Percentiles rank a stretch among this genome's conserved stretches.
These are phyloP conservation scores for Ctenochaetus hawaiiensis DNA, from an alignment of 2,797 vertebrate species.

Conservation along the genomic window DNA sequence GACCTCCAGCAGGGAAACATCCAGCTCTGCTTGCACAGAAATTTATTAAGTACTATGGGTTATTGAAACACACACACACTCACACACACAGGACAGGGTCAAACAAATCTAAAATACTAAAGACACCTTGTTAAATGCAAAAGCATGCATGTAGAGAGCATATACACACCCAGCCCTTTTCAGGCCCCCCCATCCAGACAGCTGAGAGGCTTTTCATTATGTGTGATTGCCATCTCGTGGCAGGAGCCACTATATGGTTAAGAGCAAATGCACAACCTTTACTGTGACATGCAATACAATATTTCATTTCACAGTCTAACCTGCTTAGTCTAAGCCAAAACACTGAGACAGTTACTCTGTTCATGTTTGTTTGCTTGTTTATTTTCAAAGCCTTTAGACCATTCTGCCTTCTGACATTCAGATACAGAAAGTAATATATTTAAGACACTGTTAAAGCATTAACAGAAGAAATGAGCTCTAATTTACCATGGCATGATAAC, in stretches of 20 bases:
- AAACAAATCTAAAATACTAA: constrained; percentile 30
- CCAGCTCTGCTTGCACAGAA: constrained; percentile 47
- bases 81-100: not conserved
- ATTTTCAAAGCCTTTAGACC: not conserved
- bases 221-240: constrained; percentile 82
- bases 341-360: not conserved
- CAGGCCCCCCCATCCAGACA: not conserved
- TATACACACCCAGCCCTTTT: constrained; percentile 4
- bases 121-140: constrained; percentile 34
- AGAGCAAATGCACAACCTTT: constrained; percentile 27
- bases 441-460: not conserved
- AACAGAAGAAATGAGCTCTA: too few relatives aligned
- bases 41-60: constrained; percentile 35
- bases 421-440: not conserved
- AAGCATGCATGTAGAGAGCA: constrained; percentile 40
- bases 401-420: constrained; percentile 1
- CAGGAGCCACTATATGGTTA: constrained; percentile 44
- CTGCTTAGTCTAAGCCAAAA: not conserved
- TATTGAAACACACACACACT: constrained; percentile 3
- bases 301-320: not conserved
- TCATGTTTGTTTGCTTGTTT: not conserved
- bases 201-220: constrained; percentile 57
- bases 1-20: constrained; percentile 61
- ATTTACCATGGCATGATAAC: not conserved
- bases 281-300: constrained; percentile 12